phyloP scores from a whole-genome alignment of 2,113 vertebrate species.

The Nibea coibor region DNA sequence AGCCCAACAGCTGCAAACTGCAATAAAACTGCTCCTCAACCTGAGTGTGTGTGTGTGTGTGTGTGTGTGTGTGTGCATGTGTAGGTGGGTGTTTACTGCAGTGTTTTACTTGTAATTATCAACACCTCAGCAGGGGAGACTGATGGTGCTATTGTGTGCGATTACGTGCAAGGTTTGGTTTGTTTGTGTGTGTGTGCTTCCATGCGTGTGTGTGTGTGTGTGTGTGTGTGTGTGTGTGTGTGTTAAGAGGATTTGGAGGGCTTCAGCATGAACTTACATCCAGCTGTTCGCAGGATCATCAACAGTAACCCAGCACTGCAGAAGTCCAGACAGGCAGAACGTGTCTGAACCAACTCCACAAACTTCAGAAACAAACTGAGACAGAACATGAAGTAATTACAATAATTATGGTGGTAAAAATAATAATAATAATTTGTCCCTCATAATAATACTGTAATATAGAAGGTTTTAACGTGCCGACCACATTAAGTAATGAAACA shows the following conservation, averaged over 20 bases:
- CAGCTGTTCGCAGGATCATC: conserved; percentile 63
- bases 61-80: conserved; percentile 16
- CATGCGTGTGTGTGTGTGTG: conserved; percentile 28
- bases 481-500: too few species aligned
- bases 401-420: background rate
- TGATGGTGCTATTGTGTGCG: conserved; percentile 30
- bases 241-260: conserved; percentile 1
- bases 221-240: conserved; percentile 4
- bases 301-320: conserved; percentile 26
- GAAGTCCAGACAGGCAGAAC: background rate
- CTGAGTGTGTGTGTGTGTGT: conserved; percentile 2
- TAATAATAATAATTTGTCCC: background rate
- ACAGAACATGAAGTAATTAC: background rate
- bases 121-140: conserved; percentile 61
- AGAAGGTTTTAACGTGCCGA: background rate
- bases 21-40: conserved; percentile 40
- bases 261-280: conserved; percentile 37
- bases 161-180: conserved; percentile 20
- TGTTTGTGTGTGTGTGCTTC: conserved; percentile 23
- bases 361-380: background rate
- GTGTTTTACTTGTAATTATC: conserved; percentile 72
- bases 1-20: conserved; percentile 39
- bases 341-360: background rate
- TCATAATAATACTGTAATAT: background rate
- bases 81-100: conserved; percentile 61